Base-by-base conservation (phyloP, 2,888 invertebrate genomes). In the Hydriomena furcata region DNA sequence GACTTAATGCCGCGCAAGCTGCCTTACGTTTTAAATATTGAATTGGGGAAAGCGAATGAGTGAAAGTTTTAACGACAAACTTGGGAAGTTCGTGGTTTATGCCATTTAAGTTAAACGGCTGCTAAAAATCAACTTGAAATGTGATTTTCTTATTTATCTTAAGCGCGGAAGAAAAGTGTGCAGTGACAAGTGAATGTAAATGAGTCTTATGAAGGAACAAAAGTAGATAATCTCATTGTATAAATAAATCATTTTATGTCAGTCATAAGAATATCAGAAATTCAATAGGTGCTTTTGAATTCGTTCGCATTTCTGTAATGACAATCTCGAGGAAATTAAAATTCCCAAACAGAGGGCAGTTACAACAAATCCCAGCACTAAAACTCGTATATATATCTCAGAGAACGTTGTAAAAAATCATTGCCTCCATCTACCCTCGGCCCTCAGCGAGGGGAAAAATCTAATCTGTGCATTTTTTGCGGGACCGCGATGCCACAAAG, bases 401-500 rank as follows among this genome's bases (percentile, higher is more conserved):
- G 76, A 76, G 80, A 83, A 78, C 82, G 89, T 85, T 88, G 88
- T 90, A 90, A 90, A 90, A 90, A 90, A 90, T 90, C 89, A 90
- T 90, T 90, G 90, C 90, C 88, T 84, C 82, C 81, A 80, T 83
- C 85, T 80, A 80, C 79, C 84, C 86, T 83, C 82, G 76, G 84
- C 79, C 83, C 87, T 84, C 73, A 71, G 76, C 76, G 82, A 84
- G 82, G 88, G 88, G 90, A 88, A 91, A 74, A 91, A 91, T 91
- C 91, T 91, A 91, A 91, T 91, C 91, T 91, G 88, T 87, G 89
- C 89, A 91, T 91, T 91, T 91, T 91, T 91, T 91, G 90, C 90
- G 91, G 84, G 90, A 87, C 88, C 89, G 89, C 89, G 88, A 89
- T 86, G 87, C 91, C 91, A 91, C 91, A 90, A 91, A 91, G 91